Evolutionary conservation across 2,888 invertebrate genomes (phyloP).

Genomic region (Mesodorylaimus sp.): DNA sequence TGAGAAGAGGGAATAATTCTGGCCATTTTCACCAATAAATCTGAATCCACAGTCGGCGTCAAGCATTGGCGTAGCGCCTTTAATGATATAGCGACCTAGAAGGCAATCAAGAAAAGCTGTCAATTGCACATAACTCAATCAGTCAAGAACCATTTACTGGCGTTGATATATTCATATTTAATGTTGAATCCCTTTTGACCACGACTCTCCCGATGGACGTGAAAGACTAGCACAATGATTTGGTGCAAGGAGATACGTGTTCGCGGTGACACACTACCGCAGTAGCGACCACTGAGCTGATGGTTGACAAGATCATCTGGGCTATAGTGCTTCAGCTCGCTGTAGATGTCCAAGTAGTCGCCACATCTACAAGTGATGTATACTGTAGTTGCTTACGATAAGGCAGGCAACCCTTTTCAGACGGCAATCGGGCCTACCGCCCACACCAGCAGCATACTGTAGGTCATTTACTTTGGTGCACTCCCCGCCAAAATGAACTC

Average conservation of each 20-base stretch:
- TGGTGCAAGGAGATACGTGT: conserved; percentile 32
- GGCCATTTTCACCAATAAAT: too few relatives aligned
- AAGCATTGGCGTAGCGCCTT: too few relatives aligned
- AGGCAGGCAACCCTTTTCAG: too few relatives aligned
- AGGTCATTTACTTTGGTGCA: conserved; percentile 31
- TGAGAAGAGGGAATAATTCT: conserved; percentile 71
- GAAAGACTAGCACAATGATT: conserved; percentile 35
- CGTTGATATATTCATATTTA: too few relatives aligned
- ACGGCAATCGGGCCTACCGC: too few relatives aligned
- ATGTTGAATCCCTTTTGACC: conserved; percentile 16
- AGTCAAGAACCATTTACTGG: conserved; percentile 23
- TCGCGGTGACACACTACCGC: conserved; percentile 35
- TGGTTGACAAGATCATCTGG: conserved; percentile 30
- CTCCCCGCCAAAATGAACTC: conserved; percentile 35
- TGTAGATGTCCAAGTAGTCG: conserved; percentile 37
- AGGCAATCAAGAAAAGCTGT: too few relatives aligned
- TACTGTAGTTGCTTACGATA: too few relatives aligned
- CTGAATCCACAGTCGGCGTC: too few relatives aligned
- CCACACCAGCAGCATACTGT: not conserved
- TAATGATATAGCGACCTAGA: too few relatives aligned
- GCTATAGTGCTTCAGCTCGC: conserved; percentile 25
- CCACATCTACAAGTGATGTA: not conserved
- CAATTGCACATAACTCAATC: too few relatives aligned
- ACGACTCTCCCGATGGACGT: conserved; percentile 28
- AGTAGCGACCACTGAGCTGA: conserved; percentile 34